phyloP scores from a whole-genome alignment of 2,888 invertebrate genomes.

The Lasioglossum marginatum region DNA sequence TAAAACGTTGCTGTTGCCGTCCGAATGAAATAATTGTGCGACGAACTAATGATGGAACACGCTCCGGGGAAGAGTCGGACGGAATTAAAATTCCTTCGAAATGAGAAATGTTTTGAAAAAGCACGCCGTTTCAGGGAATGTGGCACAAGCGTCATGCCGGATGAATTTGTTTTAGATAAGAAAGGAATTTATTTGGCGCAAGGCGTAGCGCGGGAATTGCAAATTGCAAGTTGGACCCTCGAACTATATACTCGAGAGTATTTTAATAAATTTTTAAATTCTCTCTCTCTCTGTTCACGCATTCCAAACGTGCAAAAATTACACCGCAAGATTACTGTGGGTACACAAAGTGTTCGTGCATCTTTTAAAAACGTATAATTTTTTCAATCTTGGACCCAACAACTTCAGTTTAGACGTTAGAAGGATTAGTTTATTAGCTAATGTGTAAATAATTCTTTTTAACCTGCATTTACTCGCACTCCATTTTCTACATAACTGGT shows the following conservation, averaged over 20 bases:
- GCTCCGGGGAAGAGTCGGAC: neutral
- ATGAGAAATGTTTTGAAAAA: neutral
- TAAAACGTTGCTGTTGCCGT: slow-evolving; percentile 26
- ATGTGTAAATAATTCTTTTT: too few relatives aligned
- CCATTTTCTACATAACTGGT: too few relatives aligned
- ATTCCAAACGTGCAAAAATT: neutral
- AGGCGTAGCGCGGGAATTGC: neutral
- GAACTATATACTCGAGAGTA: neutral
- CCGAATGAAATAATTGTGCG: slow-evolving; percentile 20
- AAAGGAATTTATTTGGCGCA: neutral
- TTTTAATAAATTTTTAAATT: neutral
- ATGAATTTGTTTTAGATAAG: slow-evolving; percentile 4
- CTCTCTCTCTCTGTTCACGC: neutral
- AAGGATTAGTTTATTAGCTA: too few relatives aligned
- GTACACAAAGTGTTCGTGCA: too few relatives aligned
- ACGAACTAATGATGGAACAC: slow-evolving; percentile 36
- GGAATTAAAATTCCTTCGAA: slow-evolving; percentile 24
- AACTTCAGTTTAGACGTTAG: too few relatives aligned
- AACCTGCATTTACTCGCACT: too few relatives aligned
- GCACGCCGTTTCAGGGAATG: neutral
- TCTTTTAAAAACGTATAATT: too few relatives aligned
- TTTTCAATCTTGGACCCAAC: too few relatives aligned
- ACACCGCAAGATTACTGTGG: neutral
- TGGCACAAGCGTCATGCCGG: neutral
- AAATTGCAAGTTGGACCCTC: neutral